phyloP scores from a whole-genome alignment of 1,140 invertebrate species.

The Papilio aristodemus region DNA sequence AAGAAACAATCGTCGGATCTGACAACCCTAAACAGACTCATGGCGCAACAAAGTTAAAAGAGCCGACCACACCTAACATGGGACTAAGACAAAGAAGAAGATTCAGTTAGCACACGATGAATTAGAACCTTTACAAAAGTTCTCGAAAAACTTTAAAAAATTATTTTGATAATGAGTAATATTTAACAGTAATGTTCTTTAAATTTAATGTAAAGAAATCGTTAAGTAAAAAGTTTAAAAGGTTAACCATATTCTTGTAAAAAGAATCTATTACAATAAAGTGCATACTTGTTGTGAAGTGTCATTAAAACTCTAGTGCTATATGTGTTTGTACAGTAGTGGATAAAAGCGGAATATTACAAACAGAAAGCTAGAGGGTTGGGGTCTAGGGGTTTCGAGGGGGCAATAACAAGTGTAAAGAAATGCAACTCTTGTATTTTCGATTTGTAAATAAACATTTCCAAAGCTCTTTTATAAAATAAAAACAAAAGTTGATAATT shows the following conservation, averaged over 20 bases:
- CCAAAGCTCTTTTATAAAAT: neutral
- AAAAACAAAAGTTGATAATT: too few relatives aligned
- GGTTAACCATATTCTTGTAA: neutral
- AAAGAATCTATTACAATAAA: neutral
- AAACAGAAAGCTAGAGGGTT: slow-evolving; percentile 10
- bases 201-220: neutral
- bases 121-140: too few relatives aligned
- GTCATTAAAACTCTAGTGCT: slow-evolving; percentile 4
- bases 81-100: too few relatives aligned
- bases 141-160: too few relatives aligned
- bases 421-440: neutral
- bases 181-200: neutral
- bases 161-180: too few relatives aligned
- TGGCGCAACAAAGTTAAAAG: too few relatives aligned
- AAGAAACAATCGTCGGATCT: too few relatives aligned
- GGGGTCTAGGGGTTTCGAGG: neutral
- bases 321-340: neutral
- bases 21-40: too few relatives aligned
- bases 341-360: slow-evolving; percentile 10
- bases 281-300: neutral
- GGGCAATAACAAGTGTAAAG: neutral
- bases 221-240: neutral
- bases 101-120: too few relatives aligned
- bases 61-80: too few relatives aligned
- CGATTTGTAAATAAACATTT: neutral